These are phyloP conservation scores for Belgica antarctica DNA, from an alignment of 2,888 invertebrate species.

Conservation along the genomic window DNA sequence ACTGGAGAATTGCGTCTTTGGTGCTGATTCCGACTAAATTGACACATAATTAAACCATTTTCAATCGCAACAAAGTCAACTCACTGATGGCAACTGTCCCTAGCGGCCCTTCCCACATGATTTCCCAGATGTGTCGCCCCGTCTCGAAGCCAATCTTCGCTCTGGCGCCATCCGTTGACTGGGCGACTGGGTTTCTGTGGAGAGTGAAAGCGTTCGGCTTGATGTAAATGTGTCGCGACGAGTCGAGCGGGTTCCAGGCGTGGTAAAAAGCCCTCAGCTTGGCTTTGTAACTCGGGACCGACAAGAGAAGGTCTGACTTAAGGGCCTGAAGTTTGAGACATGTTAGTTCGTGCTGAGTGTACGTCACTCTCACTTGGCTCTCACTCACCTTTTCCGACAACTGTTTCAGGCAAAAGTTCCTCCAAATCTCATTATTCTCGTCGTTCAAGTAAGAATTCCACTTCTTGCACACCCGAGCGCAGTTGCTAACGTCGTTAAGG, in stretches of 20 bases:
- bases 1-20: conserved; percentile 88
- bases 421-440: conserved; percentile 95
- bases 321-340: conserved; percentile 56
- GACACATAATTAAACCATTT: no score
- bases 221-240: conserved; percentile 94
- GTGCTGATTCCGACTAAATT: conserved; percentile 95
- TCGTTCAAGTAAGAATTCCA: conserved; percentile 89
- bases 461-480: conserved; percentile 87
- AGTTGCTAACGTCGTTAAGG: conserved; percentile 80
- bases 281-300: conserved; percentile 85
- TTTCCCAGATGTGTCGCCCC: conserved; percentile 96
- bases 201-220: conserved; percentile 96
- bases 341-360: no score
- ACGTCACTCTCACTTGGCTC: neutral
- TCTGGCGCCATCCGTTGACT: conserved; percentile 93
- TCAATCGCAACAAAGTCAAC: no score
- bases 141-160: conserved; percentile 87
- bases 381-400: conserved; percentile 66
- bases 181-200: conserved; percentile 97
- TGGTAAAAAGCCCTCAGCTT: conserved; percentile 91
- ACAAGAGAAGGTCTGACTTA: conserved; percentile 86
- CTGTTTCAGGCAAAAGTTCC: conserved; percentile 80
- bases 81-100: conserved; percentile 98
- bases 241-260: conserved; percentile 97
- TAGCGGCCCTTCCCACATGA: conserved; percentile 96